Base-by-base conservation (phyloP, 1,140 invertebrate genomes). In the Macrobrachium rosenbergii region DNA sequence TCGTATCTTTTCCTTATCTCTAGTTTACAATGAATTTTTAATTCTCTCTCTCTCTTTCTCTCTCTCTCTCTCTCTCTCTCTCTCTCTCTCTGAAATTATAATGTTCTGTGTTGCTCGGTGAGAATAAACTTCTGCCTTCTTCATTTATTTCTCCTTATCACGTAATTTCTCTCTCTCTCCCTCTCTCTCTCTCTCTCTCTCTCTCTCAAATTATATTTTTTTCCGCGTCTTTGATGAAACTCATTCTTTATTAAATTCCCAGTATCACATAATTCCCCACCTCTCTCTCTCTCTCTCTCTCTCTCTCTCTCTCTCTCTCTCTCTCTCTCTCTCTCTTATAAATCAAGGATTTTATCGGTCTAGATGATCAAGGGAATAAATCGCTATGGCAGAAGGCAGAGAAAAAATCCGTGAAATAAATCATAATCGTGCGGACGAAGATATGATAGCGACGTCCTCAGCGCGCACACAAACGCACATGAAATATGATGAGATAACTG, bases 41-140 rank as follows among this genome's bases (percentile, higher is more conserved):
- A 37, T 37, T 28, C 62, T 85, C 83, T 72, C 45, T 79, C 62
- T 79, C 76, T 85, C 83, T 85, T 45, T 79, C 75, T 72, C 75
- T 72, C 21, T 72, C 69, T 37, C 69, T 28, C 67, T 69, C n/a
- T 69, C n/a, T n/a, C 67, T 69, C 67, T 21, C n/a, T 21, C n/a
- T 69, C n/a, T 69, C 67, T 69, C 67, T 69, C 67, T 69, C 67
- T 69, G 11, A 28, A 14, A 12, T 37, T 37, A 37, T 3, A 37
- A 37, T 37, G 28, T 37, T 37, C 28, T 37, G 21, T 21, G 2
- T 69, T 37, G 21, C n/a, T 69, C n/a, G 12, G 11, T 69, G 11
- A 28, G 11, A 28, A 12, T 21, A 2, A 28, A 21, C 14, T 37
- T 14, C 17, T 23, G 0, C n/a, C 3, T 69, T 5, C 14, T 37